Conservation (phyloP, 2,888 invertebrate genomes). For the Nephrocerus scutellatus region DNA sequence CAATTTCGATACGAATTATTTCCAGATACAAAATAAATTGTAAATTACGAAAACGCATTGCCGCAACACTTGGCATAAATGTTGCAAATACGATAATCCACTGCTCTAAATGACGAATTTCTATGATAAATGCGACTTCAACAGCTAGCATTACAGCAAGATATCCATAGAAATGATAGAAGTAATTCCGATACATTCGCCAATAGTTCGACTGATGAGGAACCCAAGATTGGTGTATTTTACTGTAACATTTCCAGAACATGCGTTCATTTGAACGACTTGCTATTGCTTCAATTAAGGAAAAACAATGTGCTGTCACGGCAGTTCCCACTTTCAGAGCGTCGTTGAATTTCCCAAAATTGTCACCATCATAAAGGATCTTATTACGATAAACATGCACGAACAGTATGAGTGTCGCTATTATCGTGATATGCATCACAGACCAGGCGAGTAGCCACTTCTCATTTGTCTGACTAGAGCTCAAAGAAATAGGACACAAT, state of each 20-base stretch:
- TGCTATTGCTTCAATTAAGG: slow-evolving; percentile 17
- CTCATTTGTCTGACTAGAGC: too few relatives aligned
- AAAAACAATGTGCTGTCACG: slow-evolving; percentile 15
- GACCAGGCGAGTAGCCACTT: too few relatives aligned
- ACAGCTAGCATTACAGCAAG: slow-evolving; percentile 5
- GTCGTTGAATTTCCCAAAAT: slow-evolving; percentile 22
- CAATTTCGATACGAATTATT: slow-evolving; percentile 18
- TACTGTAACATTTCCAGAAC: slow-evolving; percentile 17
- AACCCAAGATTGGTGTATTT: slow-evolving; percentile 16
- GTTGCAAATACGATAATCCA: slow-evolving; percentile 15
- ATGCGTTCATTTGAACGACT: slow-evolving; percentile 1
- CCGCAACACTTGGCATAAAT: slow-evolving; percentile 18
- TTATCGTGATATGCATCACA: slow-evolving; percentile 9
- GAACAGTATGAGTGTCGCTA: too few relatives aligned
- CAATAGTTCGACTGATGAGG: not conserved
- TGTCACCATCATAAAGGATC: slow-evolving; percentile 17
- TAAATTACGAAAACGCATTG: slow-evolving; percentile 19
- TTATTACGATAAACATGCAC: not conserved
- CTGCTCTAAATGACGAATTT: slow-evolving; percentile 4
- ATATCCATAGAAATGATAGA: slow-evolving; percentile 4
- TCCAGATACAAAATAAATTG: slow-evolving; percentile 21
- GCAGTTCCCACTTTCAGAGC: slow-evolving; percentile 16
- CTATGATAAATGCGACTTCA: slow-evolving; percentile 13
- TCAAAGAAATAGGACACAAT: slow-evolving; percentile 16
- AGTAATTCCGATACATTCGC: slow-evolving; percentile 16